Evolutionary conservation across 1,140 invertebrate species (phyloP).

Genomic region (Sycophila sp.): DNA sequence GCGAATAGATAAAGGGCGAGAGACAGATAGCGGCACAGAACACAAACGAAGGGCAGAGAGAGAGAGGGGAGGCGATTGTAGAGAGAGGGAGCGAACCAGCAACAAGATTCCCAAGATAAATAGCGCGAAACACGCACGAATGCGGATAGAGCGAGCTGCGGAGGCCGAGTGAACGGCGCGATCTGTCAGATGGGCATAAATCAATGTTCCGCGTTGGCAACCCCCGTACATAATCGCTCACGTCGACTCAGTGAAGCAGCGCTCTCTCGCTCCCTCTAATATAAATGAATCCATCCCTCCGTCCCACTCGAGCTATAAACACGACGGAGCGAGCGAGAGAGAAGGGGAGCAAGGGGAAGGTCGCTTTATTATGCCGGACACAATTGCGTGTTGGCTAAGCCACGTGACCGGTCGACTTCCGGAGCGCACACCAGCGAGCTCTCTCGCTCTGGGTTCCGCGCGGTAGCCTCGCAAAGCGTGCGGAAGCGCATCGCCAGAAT

Average conservation of each 20-base stretch:
- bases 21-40: too few species aligned
- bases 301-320: constrained; percentile 1
- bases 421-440: too few species aligned
- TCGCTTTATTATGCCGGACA: constrained; percentile 62
- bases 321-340: constrained; percentile 1
- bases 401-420: constrained; percentile 61
- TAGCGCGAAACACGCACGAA: constrained; percentile 22
- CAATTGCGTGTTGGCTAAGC: constrained; percentile 63
- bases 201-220: constrained; percentile 53
- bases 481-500: constrained; percentile 32
- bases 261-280: constrained; percentile 13
- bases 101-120: constrained; percentile 33
- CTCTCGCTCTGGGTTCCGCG: constrained; percentile 47
- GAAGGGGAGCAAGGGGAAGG: constrained; percentile 45
- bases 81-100: background rate
- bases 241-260: constrained; percentile 44
- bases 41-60: too few species aligned
- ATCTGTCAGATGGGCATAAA: constrained; percentile 59
- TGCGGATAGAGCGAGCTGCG: constrained; percentile 19
- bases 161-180: constrained; percentile 47
- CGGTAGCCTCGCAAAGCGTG: constrained; percentile 24
- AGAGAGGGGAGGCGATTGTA: too few species aligned
- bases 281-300: constrained; percentile 31
- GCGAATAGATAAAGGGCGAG: too few species aligned
- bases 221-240: constrained; percentile 45